A percentile compares a stretch with the other conserved stretches of the same genome.
Evolutionary conservation across 2,888 invertebrate genomes (phyloP).

Genomic region (Cosmorhoe ocellata): DNA sequence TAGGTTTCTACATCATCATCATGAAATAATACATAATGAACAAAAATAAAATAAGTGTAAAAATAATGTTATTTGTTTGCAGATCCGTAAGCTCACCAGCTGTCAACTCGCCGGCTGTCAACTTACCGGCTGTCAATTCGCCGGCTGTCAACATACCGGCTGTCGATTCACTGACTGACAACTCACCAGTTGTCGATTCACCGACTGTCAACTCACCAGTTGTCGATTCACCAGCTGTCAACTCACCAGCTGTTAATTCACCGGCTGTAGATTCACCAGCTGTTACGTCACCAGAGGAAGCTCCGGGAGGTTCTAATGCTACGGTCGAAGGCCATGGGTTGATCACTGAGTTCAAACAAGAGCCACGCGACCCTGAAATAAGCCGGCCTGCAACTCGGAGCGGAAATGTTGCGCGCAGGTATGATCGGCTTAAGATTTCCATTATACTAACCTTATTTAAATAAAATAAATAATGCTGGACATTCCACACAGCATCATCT

Average conservation of each 20-base stretch:
- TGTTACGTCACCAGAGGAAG: background rate
- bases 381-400: conserved; percentile 38
- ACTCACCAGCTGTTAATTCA: too few relatives aligned
- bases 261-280: conserved; percentile 7
- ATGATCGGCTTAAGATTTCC: background rate
- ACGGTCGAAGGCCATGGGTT: background rate
- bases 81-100: background rate
- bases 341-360: conserved; percentile 14
- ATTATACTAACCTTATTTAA: too few relatives aligned
- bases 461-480: too few relatives aligned
- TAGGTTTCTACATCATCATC: too few relatives aligned
- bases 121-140: background rate
- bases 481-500: too few relatives aligned
- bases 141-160: background rate
- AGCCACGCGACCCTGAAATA: conserved; percentile 34
- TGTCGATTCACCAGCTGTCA: conserved; percentile 2
- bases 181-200: background rate
- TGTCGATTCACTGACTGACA: background rate
- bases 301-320: background rate
- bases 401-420: conserved; percentile 56
- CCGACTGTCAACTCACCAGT: background rate
- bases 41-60: too few relatives aligned
- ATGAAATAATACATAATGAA: too few relatives aligned
- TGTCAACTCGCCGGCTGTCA: background rate
- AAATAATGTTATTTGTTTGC: too few relatives aligned